Percentiles rank a stretch among this genome's conserved stretches.
These are phyloP conservation scores for Vidua macroura DNA, from an alignment of 2,113 vertebrate species.

Conservation along the genomic window DNA sequence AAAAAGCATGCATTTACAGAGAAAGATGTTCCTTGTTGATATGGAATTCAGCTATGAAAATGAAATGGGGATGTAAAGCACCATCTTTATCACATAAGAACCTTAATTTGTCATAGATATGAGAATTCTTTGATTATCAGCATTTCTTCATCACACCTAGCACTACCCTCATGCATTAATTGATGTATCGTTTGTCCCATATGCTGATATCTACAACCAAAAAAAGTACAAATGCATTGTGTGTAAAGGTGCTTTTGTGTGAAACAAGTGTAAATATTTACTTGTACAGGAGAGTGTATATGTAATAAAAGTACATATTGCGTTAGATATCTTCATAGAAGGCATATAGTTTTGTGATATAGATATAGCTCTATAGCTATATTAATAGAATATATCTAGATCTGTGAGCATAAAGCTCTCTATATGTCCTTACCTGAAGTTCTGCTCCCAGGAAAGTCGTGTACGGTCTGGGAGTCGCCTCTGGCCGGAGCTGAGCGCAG, in stretches of 20 bases:
- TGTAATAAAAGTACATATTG: fast-evolving
- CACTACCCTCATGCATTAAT: background rate
- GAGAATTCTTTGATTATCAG: background rate
- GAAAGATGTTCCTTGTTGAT: background rate
- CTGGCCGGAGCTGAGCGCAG: background rate
- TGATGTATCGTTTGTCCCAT: background rate
- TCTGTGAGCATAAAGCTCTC: background rate
- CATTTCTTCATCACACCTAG: background rate
- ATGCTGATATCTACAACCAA: background rate
- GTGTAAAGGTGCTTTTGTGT: background rate
- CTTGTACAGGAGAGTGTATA: background rate
- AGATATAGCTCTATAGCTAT: background rate
- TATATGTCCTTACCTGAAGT: fast-evolving
- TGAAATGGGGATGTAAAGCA: background rate
- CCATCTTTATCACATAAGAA: background rate
- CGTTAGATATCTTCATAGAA: background rate
- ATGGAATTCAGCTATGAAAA: background rate
- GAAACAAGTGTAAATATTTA: background rate
- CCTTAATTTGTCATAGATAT: background rate
- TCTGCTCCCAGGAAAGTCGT: fast-evolving
- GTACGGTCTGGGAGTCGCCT: fast-evolving
- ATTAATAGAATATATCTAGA: background rate
- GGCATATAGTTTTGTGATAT: too few relatives aligned
- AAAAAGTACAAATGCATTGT: background rate
- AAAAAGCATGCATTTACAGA: background rate